These are phyloP conservation scores for Aleiodes testaceus DNA, from an alignment of 2,888 invertebrate genomes.

Conservation along the genomic window DNA sequence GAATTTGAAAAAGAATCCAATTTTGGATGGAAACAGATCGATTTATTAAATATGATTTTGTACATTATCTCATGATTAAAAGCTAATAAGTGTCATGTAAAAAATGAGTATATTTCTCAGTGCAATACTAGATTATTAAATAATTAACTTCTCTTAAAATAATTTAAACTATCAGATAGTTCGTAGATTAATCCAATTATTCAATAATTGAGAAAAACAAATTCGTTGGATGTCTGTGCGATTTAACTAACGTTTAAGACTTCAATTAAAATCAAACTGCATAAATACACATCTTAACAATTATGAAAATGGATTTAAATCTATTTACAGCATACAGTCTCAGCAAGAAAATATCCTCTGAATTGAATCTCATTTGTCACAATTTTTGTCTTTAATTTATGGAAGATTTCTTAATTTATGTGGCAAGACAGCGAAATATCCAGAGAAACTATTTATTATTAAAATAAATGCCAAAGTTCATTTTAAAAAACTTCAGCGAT, in stretches of 20 bases:
- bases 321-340: slow-evolving; percentile 16
- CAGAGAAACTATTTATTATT: slow-evolving; percentile 10
- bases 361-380: background rate
- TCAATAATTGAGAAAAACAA: slow-evolving; percentile 8
- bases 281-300: slow-evolving; percentile 3
- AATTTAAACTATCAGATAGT: background rate
- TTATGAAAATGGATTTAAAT: background rate
- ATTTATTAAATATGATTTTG: slow-evolving; percentile 26
- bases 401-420: slow-evolving; percentile 17
- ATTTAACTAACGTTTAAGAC: background rate
- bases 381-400: background rate
- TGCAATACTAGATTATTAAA: slow-evolving; percentile 24
- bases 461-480: slow-evolving; percentile 41
- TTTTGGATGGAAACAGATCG: slow-evolving; percentile 14
- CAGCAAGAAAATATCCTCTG: slow-evolving; percentile 2
- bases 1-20: background rate
- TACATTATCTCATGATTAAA: slow-evolving; percentile 24
- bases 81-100: slow-evolving; percentile 31
- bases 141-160: background rate
- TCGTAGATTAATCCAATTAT: background rate
- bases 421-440: slow-evolving; percentile 26
- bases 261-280: slow-evolving; percentile 2
- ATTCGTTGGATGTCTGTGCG: slow-evolving; percentile 22
- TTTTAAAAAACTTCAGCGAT: slow-evolving; percentile 36
- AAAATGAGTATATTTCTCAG: slow-evolving; percentile 32